These are phyloP conservation scores for Rattus norvegicus DNA, from an alignment of 2,113 vertebrate genomes.

Conservation along the genomic window DNA sequence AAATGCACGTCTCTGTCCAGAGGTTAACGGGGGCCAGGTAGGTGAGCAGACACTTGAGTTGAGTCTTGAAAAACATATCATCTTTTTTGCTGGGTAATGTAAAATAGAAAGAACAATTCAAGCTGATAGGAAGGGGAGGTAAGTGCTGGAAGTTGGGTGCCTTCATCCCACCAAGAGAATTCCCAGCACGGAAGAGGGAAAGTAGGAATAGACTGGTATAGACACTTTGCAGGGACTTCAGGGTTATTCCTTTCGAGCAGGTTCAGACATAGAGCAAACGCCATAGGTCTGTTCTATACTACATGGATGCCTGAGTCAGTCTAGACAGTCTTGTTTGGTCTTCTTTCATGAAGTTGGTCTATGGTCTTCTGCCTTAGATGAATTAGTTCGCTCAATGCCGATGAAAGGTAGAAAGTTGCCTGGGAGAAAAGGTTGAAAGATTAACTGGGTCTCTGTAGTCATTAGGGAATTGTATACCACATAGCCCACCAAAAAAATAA, in stretches of 20 bases:
- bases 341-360: not conserved
- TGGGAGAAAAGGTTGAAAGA: conserved; percentile 22
- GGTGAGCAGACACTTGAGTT: not conserved
- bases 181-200: not conserved
- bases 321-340: not conserved
- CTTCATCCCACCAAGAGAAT: not conserved
- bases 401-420: not conserved
- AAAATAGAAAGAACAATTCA: not conserved
- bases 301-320: not conserved
- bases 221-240: not conserved
- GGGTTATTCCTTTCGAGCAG: not conserved
- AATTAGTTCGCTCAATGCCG: not conserved
- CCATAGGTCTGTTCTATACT: not conserved
- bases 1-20: not conserved
- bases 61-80: not conserved
- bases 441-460: not conserved
- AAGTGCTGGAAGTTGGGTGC: not conserved
- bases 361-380: not conserved
- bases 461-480: conserved; percentile 11
- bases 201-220: not conserved
- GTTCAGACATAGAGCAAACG: not conserved
- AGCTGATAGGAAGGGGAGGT: not conserved
- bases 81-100: not conserved
- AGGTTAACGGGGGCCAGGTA: not conserved
- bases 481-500: not conserved